These are phyloP conservation scores for Drosophila kanapiae DNA, from an alignment of 1,140 invertebrate genomes.

Conservation along the genomic window DNA sequence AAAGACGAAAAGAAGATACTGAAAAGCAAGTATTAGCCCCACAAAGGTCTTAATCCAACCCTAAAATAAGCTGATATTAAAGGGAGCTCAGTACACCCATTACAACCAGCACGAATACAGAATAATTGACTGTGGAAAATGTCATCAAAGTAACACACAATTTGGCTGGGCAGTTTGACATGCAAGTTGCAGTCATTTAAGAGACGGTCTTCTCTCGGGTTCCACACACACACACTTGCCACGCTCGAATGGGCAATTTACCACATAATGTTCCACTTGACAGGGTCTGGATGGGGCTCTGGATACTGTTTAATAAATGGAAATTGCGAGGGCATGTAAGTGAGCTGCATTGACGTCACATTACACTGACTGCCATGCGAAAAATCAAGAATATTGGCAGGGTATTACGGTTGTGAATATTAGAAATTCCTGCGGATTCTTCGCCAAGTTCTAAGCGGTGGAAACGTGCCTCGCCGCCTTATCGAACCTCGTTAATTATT, in stretches of 20 bases:
- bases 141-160: conserved; percentile 42
- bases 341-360: conserved; percentile 40
- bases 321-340: conserved; percentile 32
- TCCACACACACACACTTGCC: conserved; percentile 9
- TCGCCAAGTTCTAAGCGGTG: background rate
- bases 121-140: conserved; percentile 24
- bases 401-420: conserved; percentile 11
- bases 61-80: background rate
- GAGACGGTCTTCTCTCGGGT: conserved; percentile 8
- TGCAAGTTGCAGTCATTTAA: conserved; percentile 37
- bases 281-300: background rate
- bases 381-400: conserved; percentile 33
- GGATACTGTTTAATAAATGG: conserved; percentile 13
- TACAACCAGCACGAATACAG: background rate
- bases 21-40: background rate
- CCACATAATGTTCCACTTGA: conserved; percentile 17
- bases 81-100: background rate
- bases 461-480: conserved; percentile 32
- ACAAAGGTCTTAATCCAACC: background rate
- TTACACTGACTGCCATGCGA: no score
- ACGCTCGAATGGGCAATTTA: conserved; percentile 43
- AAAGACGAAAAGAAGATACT: background rate
- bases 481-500: conserved; percentile 26
- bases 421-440: background rate
- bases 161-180: conserved; percentile 23